These are phyloP conservation scores for Coelopa frigida DNA, from an alignment of 1,140 invertebrate species.

Conservation along the genomic window DNA sequence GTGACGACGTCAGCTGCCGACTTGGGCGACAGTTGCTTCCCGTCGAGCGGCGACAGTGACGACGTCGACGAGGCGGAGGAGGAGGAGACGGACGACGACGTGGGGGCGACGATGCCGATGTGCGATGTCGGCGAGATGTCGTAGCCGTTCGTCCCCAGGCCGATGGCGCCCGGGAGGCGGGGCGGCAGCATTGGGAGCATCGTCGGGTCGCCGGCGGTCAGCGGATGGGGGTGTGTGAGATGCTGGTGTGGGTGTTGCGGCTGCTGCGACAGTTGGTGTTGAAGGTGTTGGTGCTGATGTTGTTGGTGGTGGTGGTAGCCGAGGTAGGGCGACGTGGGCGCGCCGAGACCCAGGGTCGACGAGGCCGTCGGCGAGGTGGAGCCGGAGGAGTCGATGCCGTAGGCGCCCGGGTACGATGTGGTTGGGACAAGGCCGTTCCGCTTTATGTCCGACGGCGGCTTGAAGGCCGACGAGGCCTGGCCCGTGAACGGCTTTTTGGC, in stretches of 20 bases:
- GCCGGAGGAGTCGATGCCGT: neutral
- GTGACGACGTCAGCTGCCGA: neutral
- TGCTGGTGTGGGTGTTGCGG: constrained; percentile 5
- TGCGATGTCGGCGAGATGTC: no score
- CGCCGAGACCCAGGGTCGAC: no score
- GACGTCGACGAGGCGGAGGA: constrained; percentile 9
- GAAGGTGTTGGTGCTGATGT: constrained; percentile 20
- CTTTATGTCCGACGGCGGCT: constrained; percentile 57
- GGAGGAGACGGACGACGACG: no score
- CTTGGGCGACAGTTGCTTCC: neutral
- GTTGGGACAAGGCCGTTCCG: constrained; percentile 44
- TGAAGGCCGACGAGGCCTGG: constrained; percentile 60
- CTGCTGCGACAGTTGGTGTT: constrained; percentile 24
- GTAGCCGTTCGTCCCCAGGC: no score
- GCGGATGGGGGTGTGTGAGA: neutral
- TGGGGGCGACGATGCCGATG: no score
- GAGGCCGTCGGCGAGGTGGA: no score
- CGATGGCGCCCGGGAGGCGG: constrained; percentile 4
- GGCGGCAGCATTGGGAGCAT: constrained; percentile 12
- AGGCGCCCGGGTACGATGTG: neutral
- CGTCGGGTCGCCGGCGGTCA: constrained; percentile 12
- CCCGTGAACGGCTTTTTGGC: constrained; percentile 9
- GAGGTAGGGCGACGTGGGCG: no score
- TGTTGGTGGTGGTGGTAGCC: constrained; percentile 41
- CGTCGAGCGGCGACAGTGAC: neutral